A percentile compares a stretch with the other conserved stretches of the same genome.
Evolutionary conservation across 2,888 invertebrate species (phyloP).

Genomic region (Xanthorhoe designata): DNA sequence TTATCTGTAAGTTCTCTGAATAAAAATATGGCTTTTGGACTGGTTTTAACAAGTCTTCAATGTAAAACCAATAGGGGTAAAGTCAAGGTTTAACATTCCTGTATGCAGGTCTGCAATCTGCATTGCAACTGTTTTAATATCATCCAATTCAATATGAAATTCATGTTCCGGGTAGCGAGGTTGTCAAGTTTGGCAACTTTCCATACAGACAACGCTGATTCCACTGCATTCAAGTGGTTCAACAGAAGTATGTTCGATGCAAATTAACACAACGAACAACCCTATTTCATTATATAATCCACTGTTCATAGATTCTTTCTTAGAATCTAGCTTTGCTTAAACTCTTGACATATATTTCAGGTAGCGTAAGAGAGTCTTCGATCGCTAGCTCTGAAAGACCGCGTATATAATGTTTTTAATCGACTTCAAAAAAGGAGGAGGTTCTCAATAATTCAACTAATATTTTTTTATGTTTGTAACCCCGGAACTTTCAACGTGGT

Average conservation of each 20-base stretch:
- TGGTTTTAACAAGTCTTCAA: not conserved
- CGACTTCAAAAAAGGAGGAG: too few relatives aligned
- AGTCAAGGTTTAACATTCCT: not conserved
- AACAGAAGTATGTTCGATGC: not conserved
- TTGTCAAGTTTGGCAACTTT: slow-evolving; percentile 43
- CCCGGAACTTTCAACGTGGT: too few relatives aligned
- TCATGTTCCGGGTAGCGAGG: slow-evolving; percentile 26
- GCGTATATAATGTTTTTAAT: too few relatives aligned
- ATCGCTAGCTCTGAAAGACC: too few relatives aligned
- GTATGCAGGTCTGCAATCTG: slow-evolving; percentile 3
- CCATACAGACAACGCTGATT: slow-evolving; percentile 32
- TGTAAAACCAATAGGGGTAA: not conserved
- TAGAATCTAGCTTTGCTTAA: too few relatives aligned
- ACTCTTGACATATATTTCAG: too few relatives aligned
- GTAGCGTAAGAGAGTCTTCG: too few relatives aligned
- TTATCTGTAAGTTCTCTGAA: not conserved
- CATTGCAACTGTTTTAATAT: slow-evolving; percentile 9
- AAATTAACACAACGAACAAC: too few relatives aligned
- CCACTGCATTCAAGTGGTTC: slow-evolving; percentile 26
- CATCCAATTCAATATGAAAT: slow-evolving; percentile 10
- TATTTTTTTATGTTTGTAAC: too few relatives aligned
- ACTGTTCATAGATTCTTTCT: too few relatives aligned
- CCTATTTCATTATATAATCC: too few relatives aligned
- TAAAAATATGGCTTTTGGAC: not conserved
- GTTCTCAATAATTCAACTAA: too few relatives aligned